Percentiles rank a stretch among this genome's conserved stretches.
These are phyloP conservation scores for Bos indicus DNA, from an alignment of 2,113 vertebrate genomes.

Conservation along the genomic window DNA sequence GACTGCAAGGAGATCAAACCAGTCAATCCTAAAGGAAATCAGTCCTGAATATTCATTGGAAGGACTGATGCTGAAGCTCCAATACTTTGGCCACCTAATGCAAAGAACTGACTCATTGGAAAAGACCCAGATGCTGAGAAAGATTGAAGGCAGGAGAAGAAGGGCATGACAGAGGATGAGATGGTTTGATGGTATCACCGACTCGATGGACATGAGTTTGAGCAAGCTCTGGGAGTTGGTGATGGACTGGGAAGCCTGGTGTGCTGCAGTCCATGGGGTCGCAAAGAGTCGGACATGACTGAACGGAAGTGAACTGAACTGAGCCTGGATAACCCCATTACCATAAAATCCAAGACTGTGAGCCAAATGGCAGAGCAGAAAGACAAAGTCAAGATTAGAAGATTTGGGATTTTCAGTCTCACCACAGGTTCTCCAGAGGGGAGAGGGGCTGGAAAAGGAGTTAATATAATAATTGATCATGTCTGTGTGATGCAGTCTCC, in stretches of 20 bases:
- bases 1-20: neutral
- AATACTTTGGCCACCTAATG: neutral
- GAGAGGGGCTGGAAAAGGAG: neutral
- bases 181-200: fast-evolving
- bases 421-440: neutral
- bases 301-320: neutral
- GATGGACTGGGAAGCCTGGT: neutral
- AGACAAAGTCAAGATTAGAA: neutral
- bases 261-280: neutral
- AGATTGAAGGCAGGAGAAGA: neutral
- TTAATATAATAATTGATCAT: neutral
- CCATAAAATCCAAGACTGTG: neutral
- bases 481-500: neutral
- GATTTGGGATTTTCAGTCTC: neutral
- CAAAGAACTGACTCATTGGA: neutral
- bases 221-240: neutral
- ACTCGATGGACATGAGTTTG: neutral
- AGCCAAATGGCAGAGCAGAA: neutral
- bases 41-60: neutral
- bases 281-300: neutral
- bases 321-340: neutral
- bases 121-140: neutral
- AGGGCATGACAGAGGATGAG: neutral
- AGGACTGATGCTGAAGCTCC: neutral
- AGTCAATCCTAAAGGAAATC: neutral